These are phyloP conservation scores for Eupithecia vulgata DNA, from an alignment of 2,888 invertebrate genomes.

Conservation along the genomic window DNA sequence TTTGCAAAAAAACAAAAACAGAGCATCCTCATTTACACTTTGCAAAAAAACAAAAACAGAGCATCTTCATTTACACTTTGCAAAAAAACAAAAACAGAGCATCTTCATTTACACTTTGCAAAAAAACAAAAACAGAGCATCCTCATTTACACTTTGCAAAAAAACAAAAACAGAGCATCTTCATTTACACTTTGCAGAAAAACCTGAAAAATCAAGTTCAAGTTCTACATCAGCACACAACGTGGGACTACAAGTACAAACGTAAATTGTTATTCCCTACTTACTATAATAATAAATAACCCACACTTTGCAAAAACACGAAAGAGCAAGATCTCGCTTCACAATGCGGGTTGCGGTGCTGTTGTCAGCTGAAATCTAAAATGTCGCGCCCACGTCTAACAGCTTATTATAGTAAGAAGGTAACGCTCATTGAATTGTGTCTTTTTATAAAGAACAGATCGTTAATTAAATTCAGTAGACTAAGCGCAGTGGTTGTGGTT, in stretches of 20 bases:
- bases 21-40: background rate
- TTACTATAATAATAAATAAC: background rate
- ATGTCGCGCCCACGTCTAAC: background rate
- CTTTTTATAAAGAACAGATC: too few species aligned
- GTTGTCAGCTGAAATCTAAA: background rate
- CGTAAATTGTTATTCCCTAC: background rate
- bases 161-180: background rate
- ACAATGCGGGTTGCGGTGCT: background rate
- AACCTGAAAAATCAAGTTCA: background rate
- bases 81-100: background rate
- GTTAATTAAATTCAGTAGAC: too few species aligned
- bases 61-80: background rate
- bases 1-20: background rate
- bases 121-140: background rate
- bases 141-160: background rate
- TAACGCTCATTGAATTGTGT: too few species aligned
- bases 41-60: background rate
- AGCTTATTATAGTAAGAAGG: background rate
- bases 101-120: background rate
- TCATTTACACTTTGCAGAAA: background rate
- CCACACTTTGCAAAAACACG: background rate
- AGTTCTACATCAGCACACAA: background rate
- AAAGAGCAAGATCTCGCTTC: background rate
- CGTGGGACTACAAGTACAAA: background rate
- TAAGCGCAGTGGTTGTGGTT: background rate